Base-by-base conservation (phyloP, 2,113 vertebrate genomes). In the Muntiacus reevesi region DNA sequence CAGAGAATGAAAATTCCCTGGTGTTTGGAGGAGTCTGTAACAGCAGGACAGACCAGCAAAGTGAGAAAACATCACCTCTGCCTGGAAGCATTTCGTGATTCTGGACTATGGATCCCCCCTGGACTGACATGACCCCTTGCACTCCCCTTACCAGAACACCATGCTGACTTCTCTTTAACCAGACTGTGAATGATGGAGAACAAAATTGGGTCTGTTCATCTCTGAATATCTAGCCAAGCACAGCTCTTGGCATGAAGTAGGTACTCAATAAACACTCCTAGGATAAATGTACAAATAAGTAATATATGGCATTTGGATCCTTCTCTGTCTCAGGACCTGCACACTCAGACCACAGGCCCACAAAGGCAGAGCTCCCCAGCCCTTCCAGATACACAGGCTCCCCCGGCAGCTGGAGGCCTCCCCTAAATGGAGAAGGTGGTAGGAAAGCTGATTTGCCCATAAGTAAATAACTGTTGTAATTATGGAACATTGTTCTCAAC, bases 381-480 rank as follows among this genome's bases (percentile, higher is more conserved):
- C 30, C 6, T 5, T 40, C 19, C 67, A 88, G 59, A 52, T 47
- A 36, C 54, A 3, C 0, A 23, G 33, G 21, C 55, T 83, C 81
- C 16, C 2, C 8, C 3, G 52, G 81, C 71, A 82, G 45, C 25
- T 74, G 82, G 71, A 96, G 50, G 11, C 15, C 71, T 54, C 95
- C 93, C n/a, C 57, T 40, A 12, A 90, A 86, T 19, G 33, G 85
- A 94, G 50, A 96, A 84, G 90, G 94, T 94, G 79, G 93, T 89
- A 50, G 94, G 94, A 89, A 96, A 97, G 88, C 97, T 36, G 90
- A 97, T 95, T 97, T 96, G 62, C 89, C 93, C 86, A 43, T 57
- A 96, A 97, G 98, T 97, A 97, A 98, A 94, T 89, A 98, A 94
- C 88, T 87, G 92, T 59, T 91, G 71, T 98, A 97, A 97, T 98